These are phyloP conservation scores for Gallinago solitaria DNA, from an alignment of 2,797 vertebrate species.

Conservation along the genomic window DNA sequence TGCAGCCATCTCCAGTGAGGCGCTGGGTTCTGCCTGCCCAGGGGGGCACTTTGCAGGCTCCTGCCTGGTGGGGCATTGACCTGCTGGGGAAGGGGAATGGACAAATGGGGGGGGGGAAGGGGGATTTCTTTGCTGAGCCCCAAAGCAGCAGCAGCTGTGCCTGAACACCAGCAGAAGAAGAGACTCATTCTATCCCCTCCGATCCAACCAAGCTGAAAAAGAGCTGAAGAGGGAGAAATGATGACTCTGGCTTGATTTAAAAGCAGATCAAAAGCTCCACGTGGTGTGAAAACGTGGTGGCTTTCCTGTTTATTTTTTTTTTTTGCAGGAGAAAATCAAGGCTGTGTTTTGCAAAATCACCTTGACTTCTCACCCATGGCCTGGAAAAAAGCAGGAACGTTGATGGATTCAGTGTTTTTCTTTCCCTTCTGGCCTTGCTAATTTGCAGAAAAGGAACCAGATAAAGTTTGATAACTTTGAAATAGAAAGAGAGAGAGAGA, in stretches of 20 bases:
- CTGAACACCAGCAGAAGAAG: not conserved
- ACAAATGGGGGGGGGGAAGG: not conserved
- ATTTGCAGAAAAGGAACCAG: constrained; percentile 33
- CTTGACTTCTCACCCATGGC: not conserved
- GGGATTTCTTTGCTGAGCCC: not conserved
- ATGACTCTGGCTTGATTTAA: not conserved
- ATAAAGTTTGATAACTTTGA: constrained; percentile 46
- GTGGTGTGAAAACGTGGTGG: not conserved
- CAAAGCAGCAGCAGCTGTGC: rapidly evolving
- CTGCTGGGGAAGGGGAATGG: not conserved
- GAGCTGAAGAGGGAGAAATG: not conserved
- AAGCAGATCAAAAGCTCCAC: not conserved
- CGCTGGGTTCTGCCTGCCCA: not conserved
- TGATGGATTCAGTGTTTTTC: not conserved
- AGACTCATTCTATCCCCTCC: not conserved
- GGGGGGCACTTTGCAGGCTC: not conserved
- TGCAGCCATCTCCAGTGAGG: not conserved
- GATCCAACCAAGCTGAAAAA: not conserved
- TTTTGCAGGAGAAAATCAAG: not conserved
- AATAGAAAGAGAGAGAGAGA: not conserved
- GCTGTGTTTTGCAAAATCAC: not conserved
- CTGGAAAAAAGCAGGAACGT: not conserved
- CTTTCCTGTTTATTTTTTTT: not conserved
- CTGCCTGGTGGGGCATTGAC: not conserved
- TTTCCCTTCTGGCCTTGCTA: not conserved